Conservation (phyloP, 1,140 invertebrate genomes). For the Contarinia nasturtii region DNA sequence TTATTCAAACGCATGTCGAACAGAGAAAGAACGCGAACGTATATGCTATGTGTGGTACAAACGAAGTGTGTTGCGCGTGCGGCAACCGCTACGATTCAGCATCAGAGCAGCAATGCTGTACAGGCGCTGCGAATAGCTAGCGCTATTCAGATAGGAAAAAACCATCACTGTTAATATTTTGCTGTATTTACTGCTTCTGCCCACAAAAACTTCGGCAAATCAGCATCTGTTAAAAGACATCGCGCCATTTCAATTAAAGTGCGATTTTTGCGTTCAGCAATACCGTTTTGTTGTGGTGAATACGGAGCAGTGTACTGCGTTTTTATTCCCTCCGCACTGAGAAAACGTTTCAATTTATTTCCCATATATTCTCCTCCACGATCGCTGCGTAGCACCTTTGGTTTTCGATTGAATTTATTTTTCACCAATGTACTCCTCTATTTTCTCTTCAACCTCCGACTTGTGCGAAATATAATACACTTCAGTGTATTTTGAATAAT, state of each 20-base stretch:
- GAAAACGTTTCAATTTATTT: conserved; percentile 13
- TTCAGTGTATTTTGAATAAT: conserved; percentile 17
- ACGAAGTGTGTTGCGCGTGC: too few species aligned
- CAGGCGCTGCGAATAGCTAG: too few species aligned
- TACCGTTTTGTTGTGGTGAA: conserved; percentile 28
- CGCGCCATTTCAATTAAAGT: neutral
- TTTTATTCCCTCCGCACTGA: conserved; percentile 12
- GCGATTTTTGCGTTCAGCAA: neutral
- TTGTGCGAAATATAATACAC: conserved; percentile 24
- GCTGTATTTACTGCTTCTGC: neutral
- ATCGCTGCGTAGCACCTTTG: conserved; percentile 22
- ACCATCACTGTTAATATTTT: neutral
- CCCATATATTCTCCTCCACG: conserved; percentile 25
- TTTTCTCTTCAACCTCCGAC: conserved; percentile 13
- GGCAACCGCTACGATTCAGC: too few species aligned
- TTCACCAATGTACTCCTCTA: conserved; percentile 20
- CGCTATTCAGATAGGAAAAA: too few species aligned
- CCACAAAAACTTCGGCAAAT: neutral
- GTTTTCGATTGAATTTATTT: conserved; percentile 14
- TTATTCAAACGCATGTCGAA: too few species aligned
- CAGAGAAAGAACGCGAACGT: too few species aligned
- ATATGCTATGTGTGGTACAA: too few species aligned
- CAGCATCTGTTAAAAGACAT: neutral
- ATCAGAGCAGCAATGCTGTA: too few species aligned
- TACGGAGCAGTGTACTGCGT: conserved; percentile 23